phyloP scores from a whole-genome alignment of 1,140 invertebrate genomes.

The Nasonia giraulti region DNA sequence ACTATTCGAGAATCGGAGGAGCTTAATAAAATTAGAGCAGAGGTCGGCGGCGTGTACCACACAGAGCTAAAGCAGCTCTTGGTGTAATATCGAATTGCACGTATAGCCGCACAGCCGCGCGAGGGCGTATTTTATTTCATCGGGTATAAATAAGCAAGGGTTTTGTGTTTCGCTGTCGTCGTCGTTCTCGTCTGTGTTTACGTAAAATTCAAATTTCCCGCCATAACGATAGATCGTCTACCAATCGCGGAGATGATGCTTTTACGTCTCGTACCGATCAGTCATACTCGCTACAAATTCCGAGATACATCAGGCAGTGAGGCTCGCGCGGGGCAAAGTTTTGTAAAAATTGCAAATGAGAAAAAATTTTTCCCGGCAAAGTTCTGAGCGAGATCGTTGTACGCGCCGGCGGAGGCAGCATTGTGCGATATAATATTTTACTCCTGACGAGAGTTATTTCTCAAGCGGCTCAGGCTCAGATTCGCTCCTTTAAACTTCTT shows the following conservation, averaged over 20 bases:
- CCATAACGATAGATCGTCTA: no score
- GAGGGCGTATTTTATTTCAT: conserved; percentile 38
- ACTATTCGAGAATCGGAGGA: not conserved
- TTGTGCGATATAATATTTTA: not conserved
- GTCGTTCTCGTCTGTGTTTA: no score
- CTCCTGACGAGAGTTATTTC: not conserved
- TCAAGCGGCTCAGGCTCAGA: no score
- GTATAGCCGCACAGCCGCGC: no score
- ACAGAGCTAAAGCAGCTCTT: not conserved
- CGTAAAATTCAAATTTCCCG: no score
- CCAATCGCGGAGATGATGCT: no score
- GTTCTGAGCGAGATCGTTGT: not conserved
- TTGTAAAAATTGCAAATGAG: not conserved
- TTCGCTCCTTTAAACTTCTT: no score
- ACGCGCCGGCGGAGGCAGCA: not conserved
- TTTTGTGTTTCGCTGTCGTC: conserved; percentile 14
- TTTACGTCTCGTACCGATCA: no score
- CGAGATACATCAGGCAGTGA: not conserved
- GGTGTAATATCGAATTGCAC: not conserved
- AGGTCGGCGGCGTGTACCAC: no score
- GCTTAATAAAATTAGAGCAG: conserved; percentile 32
- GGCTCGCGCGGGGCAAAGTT: no score
- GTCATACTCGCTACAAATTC: not conserved
- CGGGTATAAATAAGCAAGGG: not conserved
- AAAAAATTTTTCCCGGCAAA: not conserved